phyloP scores from a whole-genome alignment of 1,140 invertebrate species.

The Lucilia cuprina region DNA sequence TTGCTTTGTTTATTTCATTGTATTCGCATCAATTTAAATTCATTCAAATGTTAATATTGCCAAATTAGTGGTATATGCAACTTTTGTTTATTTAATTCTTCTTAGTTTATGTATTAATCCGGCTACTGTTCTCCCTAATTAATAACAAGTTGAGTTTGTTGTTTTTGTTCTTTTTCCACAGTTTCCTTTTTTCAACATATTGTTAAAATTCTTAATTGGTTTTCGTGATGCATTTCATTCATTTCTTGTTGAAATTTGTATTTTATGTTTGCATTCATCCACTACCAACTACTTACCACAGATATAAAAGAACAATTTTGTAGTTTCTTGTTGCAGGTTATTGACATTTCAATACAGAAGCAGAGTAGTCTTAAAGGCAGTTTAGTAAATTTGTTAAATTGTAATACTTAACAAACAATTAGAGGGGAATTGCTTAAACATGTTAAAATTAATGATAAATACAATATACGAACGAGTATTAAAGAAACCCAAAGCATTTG shows the following conservation, averaged over 20 bases:
- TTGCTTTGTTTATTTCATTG: neutral
- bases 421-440: neutral
- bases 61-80: constrained; percentile 16
- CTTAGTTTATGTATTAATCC: constrained; percentile 11
- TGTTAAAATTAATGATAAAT: neutral
- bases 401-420: neutral
- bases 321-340: neutral
- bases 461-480: neutral
- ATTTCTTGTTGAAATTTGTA: constrained; percentile 11
- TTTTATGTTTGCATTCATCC: neutral
- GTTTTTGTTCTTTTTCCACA: neutral
- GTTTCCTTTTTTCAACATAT: no score
- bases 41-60: constrained; percentile 17
- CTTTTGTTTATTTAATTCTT: neutral
- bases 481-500: neutral
- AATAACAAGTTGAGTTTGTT: constrained; percentile 20
- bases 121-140: constrained; percentile 32
- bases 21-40: neutral
- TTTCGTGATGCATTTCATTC: constrained; percentile 32
- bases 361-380: neutral
- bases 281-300: neutral
- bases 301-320: neutral
- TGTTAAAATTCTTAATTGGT: constrained; percentile 18
- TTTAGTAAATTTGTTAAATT: neutral
- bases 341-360: neutral